Conservation (phyloP, 2,797 vertebrate species). For the Hephaestus fuliginosus region DNA sequence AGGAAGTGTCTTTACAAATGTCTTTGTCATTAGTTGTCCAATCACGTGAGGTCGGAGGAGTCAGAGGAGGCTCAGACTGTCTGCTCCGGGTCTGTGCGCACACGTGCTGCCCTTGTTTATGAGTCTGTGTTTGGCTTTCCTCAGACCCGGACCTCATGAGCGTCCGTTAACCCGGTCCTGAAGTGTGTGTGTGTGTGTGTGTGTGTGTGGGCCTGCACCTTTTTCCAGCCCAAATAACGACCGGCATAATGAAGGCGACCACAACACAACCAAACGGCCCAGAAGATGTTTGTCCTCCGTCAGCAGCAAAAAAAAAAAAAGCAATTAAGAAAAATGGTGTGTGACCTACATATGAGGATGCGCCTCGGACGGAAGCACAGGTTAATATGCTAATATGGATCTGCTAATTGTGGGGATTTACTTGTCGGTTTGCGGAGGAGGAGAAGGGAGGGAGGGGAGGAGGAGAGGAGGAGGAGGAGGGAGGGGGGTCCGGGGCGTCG, state of each 20-base stretch:
- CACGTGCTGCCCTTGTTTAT: conserved; percentile 75
- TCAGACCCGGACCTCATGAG: conserved; percentile 57
- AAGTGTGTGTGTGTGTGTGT: conserved; percentile 19
- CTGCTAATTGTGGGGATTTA: conserved; percentile 85
- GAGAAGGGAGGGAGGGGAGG: neutral
- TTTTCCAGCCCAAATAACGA: conserved; percentile 76
- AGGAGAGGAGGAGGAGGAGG: too few relatives aligned
- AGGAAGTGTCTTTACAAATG: neutral
- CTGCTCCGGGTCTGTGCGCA: conserved; percentile 36
- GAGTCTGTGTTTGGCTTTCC: conserved; percentile 69
- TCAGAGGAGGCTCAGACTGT: conserved; percentile 10
- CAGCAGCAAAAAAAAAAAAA: conserved; percentile 66
- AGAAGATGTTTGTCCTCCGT: conserved; percentile 76
- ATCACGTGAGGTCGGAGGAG: conserved; percentile 1
- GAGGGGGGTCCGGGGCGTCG: conserved; percentile 52
- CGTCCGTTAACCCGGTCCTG: conserved; percentile 76
- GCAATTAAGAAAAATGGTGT: conserved; percentile 82
- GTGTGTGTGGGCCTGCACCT: conserved; percentile 51
- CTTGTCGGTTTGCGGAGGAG: conserved; percentile 70
- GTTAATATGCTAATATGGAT: conserved; percentile 89
- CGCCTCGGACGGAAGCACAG: conserved; percentile 79
- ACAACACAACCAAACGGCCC: conserved; percentile 68
- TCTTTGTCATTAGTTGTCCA: neutral
- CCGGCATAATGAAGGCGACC: conserved; percentile 63
- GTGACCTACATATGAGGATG: conserved; percentile 87